Conservation (phyloP, 2,113 vertebrate genomes). For the Cnemophilus loriae region DNA sequence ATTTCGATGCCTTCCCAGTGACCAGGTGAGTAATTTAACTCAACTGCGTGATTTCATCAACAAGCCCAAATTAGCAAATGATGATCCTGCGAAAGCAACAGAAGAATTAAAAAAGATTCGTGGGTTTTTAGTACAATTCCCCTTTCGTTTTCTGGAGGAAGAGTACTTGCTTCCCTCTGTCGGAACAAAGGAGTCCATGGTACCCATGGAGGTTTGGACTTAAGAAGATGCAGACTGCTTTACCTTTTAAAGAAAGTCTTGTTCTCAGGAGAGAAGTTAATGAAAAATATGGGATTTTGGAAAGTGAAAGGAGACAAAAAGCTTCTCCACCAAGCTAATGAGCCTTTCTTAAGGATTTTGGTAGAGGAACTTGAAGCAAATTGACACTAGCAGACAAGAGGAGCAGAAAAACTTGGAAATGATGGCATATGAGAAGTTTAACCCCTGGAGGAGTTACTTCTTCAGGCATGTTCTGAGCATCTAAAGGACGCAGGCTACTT, state of each 20-base stretch:
- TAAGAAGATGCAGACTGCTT: constrained; percentile 61
- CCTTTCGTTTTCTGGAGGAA: constrained; percentile 87
- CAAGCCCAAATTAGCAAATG: constrained; percentile 77
- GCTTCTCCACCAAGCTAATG: background rate
- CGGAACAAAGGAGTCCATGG: constrained; percentile 92
- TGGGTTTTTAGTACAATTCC: constrained; percentile 94
- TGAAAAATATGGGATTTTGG: background rate
- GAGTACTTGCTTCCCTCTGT: constrained; percentile 90
- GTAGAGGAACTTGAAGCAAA: background rate
- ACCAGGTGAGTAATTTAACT: constrained; percentile 83
- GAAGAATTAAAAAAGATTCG: constrained; percentile 92
- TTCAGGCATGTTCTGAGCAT: background rate
- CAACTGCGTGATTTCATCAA: constrained; percentile 84
- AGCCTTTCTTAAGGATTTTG: constrained; percentile 9
- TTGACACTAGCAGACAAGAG: background rate
- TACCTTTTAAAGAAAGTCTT: background rate
- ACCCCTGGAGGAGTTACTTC: background rate
- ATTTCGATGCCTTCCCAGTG: constrained; percentile 92
- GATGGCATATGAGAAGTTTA: background rate
- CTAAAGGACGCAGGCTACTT: constrained; percentile 10
- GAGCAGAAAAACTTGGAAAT: background rate
- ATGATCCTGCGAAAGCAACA: constrained; percentile 81
- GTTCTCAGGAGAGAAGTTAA: background rate
- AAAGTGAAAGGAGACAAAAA: background rate
- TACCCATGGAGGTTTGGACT: constrained; percentile 96